Base-by-base conservation (phyloP, 2,888 invertebrate species). In the Sphaerophoria taeniata region DNA sequence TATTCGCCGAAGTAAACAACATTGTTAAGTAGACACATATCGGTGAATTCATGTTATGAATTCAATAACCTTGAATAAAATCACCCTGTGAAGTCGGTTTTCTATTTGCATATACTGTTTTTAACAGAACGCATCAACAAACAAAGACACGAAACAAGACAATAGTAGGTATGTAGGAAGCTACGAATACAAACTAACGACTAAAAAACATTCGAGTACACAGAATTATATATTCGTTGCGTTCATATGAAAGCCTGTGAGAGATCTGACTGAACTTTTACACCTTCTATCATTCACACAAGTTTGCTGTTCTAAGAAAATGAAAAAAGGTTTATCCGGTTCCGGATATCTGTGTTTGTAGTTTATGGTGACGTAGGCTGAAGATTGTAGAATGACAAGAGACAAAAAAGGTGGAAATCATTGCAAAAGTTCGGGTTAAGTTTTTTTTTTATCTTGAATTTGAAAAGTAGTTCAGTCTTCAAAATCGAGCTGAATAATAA, bases 381-480 rank as follows among this genome's bases (percentile, higher is more conserved):
- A 6, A 16, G 16, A 33, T 63, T 61, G 36, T 16, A 6, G 4
- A 7, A 24, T 24, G 3, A 33, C 2, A 56, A 60, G 49, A 39
- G 56, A 24, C 6, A 4, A 36, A n/a, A 47, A 81, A 58, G 39
- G 43, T 34, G 14, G 43, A 71, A 43, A 55, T 76, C 72, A 82
- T 72, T 69, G 76, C 49, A 69, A 72, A 77, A 82, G 73, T 79
- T 79, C 12, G 14, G 51, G 36, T 12, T 6, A 67, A 58, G 47
- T 76, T 76, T 72, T 56, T 24, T 43, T 31, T 9, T 24, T 31
- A 11, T 60, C 43, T 60, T 43, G 11, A 6, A 5, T 3, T 3
- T 0, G 14, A 61, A 72, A 82, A 76, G 76, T 81, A 67, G 76
- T 81, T 72, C 9, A 61, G 61, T 76, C 58, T 72, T 61, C 61